Evolutionary conservation across 2,113 vertebrate genomes (phyloP).

Genomic region (Pteronura brasiliensis): DNA sequence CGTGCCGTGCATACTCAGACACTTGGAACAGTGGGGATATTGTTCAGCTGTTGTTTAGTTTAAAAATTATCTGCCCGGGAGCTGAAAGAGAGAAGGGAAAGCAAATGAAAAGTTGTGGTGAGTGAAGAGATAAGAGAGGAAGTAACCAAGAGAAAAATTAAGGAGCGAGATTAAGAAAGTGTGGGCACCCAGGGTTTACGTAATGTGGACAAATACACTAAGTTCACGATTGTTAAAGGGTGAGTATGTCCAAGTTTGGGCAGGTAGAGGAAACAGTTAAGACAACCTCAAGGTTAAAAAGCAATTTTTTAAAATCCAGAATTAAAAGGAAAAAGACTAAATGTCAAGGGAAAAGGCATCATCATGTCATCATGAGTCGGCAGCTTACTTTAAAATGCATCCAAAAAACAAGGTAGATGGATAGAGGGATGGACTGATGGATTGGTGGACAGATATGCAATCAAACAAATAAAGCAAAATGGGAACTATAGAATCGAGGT

Average conservation of each 20-base stretch:
- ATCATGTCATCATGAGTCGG: background rate
- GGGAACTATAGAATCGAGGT: background rate
- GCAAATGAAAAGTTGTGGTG: conserved; percentile 53
- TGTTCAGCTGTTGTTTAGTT: conserved; percentile 66
- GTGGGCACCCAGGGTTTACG: background rate
- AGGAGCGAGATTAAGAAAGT: background rate
- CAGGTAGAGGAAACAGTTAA: background rate
- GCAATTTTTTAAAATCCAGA: background rate
- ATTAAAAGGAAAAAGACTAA: background rate
- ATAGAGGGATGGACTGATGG: background rate
- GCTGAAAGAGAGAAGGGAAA: conserved; percentile 36
- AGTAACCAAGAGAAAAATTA: conserved; percentile 41
- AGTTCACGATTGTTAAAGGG: background rate
- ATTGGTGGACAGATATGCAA: rapidly evolving
- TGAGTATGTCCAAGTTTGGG: background rate
- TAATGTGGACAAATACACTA: background rate
- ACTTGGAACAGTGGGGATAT: conserved; percentile 41
- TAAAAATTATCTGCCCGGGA: conserved; percentile 46
- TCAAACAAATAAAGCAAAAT: background rate
- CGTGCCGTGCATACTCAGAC: conserved; percentile 35
- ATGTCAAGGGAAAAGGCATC: background rate
- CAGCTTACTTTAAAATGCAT: background rate
- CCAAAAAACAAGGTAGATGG: background rate
- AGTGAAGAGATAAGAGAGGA: conserved; percentile 69
- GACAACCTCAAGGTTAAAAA: background rate